phyloP scores from a whole-genome alignment of 1,140 invertebrate genomes.

The Saxidomus purpurata region DNA sequence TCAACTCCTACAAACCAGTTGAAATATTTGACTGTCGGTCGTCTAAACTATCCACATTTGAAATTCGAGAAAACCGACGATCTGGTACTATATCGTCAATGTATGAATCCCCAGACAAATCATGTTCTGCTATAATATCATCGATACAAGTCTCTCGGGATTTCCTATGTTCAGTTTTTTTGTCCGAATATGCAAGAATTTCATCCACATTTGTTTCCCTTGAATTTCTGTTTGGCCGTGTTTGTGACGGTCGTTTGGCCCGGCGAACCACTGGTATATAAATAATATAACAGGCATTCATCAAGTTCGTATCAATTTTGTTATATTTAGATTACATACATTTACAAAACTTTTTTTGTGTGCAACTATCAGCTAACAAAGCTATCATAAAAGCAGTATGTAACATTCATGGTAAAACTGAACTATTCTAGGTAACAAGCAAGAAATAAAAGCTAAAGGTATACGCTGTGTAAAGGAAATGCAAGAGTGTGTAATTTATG shows the following conservation, averaged over 20 bases:
- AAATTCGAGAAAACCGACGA: not conserved
- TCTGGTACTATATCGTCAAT: conserved; percentile 58
- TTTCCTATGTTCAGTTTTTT: conserved; percentile 36
- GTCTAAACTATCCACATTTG: conserved; percentile 33
- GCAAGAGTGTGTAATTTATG: not conserved
- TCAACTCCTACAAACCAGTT: conserved; percentile 55
- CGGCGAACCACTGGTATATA: conserved; percentile 36
- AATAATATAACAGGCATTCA: not conserved
- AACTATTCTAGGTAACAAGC: not conserved
- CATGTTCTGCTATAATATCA: conserved; percentile 50
- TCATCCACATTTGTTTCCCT: conserved; percentile 75
- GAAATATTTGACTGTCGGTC: conserved; percentile 6
- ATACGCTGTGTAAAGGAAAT: not conserved
- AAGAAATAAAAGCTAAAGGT: conserved; percentile 2
- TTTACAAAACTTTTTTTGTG: not conserved
- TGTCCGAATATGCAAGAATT: conserved; percentile 60
- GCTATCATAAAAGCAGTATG: not conserved
- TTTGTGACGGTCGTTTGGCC: conserved; percentile 31
- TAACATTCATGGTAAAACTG: not conserved
- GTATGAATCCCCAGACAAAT: conserved; percentile 41
- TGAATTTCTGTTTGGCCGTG: conserved; percentile 65
- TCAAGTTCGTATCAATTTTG: not conserved
- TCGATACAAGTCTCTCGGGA: conserved; percentile 57
- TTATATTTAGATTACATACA: not conserved
- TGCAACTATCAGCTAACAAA: conserved; percentile 18